phyloP scores from a whole-genome alignment of 1,140 invertebrate species.

The Streblospio benedicti region DNA sequence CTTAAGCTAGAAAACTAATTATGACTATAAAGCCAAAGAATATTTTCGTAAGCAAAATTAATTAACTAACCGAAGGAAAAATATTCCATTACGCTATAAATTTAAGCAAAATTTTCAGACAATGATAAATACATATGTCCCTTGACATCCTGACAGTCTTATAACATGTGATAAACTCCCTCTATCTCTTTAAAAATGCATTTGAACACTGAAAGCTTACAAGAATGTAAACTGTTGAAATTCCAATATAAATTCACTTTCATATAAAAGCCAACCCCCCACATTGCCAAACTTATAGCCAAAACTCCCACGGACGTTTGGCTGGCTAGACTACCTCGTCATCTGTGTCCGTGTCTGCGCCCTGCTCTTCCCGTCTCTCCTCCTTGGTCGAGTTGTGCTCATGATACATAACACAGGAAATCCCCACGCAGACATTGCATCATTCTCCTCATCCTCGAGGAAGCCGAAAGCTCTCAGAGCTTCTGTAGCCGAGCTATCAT shows the following conservation, averaged over 20 bases:
- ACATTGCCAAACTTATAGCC: background rate
- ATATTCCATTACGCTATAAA: background rate
- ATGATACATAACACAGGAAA: conserved; percentile 2
- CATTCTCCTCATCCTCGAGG: conserved; percentile 85
- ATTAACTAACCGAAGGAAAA: background rate
- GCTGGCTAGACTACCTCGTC: conserved; percentile 28
- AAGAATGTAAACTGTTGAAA: background rate
- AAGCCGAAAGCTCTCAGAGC: conserved; percentile 99
- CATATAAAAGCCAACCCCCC: background rate
- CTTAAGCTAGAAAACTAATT: too few relatives aligned
- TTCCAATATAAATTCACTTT: background rate
- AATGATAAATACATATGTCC: background rate
- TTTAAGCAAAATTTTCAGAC: background rate
- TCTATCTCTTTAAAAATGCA: background rate
- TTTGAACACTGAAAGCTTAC: background rate
- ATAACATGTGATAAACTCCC: background rate
- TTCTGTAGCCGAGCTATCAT: conserved; percentile 38
- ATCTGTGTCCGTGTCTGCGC: conserved; percentile 23
- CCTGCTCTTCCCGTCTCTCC: conserved; percentile 56
- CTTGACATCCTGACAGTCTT: background rate
- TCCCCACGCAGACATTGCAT: conserved; percentile 4
- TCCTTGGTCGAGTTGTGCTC: conserved; percentile 65
- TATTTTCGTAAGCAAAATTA: background rate
- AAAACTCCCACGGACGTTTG: too few relatives aligned
- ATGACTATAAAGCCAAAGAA: background rate